Evolutionary conservation across 2,113 vertebrate genomes (phyloP).

Genomic region (Toxostoma redivivum): DNA sequence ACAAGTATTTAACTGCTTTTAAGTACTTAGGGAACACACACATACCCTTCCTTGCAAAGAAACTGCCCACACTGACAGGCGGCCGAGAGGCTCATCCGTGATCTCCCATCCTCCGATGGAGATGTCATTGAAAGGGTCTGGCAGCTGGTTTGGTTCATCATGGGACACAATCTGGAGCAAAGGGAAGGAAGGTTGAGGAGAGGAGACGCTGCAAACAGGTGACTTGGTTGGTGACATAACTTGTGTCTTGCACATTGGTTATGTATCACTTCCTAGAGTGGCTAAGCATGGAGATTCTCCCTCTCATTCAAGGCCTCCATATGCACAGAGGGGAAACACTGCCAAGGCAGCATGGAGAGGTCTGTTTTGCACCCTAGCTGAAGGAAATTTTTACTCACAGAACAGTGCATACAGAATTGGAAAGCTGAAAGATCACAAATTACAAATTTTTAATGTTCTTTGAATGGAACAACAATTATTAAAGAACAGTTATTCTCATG

Average conservation of each 20-base stretch:
- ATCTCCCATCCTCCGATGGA: conserved; percentile 93
- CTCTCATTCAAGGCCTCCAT: background rate
- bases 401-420: background rate
- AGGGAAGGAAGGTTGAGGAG: background rate
- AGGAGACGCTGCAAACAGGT: background rate
- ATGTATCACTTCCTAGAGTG: background rate
- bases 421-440: background rate
- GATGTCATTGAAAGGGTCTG: conserved; percentile 94
- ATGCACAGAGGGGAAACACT: background rate
- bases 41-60: conserved; percentile 93
- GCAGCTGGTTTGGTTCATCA: conserved; percentile 73
- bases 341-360: background rate
- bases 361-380: background rate
- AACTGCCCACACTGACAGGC: conserved; percentile 89
- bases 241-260: background rate
- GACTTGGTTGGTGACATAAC: background rate
- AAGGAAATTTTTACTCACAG: background rate
- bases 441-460: background rate
- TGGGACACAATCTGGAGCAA: conserved; percentile 80
- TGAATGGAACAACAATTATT: background rate
- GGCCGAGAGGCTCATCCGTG: conserved; percentile 86
- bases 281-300: background rate
- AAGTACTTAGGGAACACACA: background rate
- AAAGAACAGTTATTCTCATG: background rate
- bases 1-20: background rate